A percentile compares a stretch with the other conserved stretches of the same genome.
Evolutionary conservation across 2,888 invertebrate species (phyloP).

Genomic region (Meghimatium bilineatum): DNA sequence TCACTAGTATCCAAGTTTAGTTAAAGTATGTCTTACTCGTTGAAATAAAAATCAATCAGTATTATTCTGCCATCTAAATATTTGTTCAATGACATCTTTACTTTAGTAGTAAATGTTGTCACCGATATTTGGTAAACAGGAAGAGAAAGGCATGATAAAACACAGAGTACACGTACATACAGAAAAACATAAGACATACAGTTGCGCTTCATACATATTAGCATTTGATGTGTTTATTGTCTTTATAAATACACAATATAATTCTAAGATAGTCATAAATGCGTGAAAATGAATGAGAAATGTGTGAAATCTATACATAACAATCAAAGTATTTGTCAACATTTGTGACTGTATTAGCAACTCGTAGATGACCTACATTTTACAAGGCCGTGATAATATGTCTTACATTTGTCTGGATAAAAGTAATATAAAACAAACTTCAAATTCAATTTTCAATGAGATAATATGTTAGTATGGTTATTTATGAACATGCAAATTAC

Average conservation of each 20-base stretch:
- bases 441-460: neutral
- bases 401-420: neutral
- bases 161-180: neutral
- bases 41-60: too few relatives aligned
- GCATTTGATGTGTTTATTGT: neutral
- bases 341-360: neutral
- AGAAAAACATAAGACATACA: neutral
- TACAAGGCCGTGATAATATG: neutral
- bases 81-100: too few relatives aligned
- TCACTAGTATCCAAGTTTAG: too few relatives aligned
- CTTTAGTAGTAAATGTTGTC: neutral
- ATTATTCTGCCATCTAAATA: too few relatives aligned
- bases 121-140: neutral
- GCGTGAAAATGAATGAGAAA: neutral
- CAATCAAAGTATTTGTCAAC: neutral
- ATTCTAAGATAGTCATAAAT: neutral
- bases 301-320: neutral
- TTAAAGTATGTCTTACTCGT: too few relatives aligned
- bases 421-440: neutral
- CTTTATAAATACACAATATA: neutral
- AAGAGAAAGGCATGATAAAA: neutral
- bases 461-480: neutral
- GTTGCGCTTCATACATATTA: neutral
- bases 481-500: neutral
- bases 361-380: neutral